Percentiles rank a stretch among this genome's conserved stretches.
Conservation (phyloP, 1,140 invertebrate genomes). For the Alviniconcha marisindica region DNA sequence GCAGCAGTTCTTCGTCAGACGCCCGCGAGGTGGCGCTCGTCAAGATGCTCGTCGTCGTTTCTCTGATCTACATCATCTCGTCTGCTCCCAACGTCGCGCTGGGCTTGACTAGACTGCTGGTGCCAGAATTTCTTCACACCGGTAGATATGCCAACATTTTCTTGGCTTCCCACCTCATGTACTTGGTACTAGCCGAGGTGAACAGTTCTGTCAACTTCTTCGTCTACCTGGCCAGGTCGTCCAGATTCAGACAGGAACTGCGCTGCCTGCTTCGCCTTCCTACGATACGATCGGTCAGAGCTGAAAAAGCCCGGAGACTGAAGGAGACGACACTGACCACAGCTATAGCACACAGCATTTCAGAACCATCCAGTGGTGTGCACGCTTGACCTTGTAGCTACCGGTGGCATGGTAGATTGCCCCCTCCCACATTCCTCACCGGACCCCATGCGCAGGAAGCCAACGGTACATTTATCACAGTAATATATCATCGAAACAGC, state of each 20-base stretch:
- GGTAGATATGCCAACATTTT: constrained; percentile 19
- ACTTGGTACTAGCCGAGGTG: neutral
- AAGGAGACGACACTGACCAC: no score
- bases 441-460: no score
- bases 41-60: constrained; percentile 26
- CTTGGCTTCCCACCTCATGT: neutral
- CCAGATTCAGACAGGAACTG: constrained; percentile 11
- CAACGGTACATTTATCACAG: no score
- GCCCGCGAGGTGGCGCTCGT: neutral
- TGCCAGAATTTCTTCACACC: neutral
- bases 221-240: constrained; percentile 11
- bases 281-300: no score
- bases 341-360: no score
- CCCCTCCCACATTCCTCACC: no score
- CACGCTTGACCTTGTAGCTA: no score
- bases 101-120: neutral
- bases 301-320: no score
- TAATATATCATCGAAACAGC: no score
- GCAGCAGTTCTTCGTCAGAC: neutral
- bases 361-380: no score
- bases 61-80: constrained; percentile 10
- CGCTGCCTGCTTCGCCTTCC: no score
- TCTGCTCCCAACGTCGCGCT: constrained; percentile 16
- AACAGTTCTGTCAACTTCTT: constrained; percentile 29
- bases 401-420: no score